Conservation (phyloP, 1,140 invertebrate genomes). For the Drosophila malerkotliana region DNA sequence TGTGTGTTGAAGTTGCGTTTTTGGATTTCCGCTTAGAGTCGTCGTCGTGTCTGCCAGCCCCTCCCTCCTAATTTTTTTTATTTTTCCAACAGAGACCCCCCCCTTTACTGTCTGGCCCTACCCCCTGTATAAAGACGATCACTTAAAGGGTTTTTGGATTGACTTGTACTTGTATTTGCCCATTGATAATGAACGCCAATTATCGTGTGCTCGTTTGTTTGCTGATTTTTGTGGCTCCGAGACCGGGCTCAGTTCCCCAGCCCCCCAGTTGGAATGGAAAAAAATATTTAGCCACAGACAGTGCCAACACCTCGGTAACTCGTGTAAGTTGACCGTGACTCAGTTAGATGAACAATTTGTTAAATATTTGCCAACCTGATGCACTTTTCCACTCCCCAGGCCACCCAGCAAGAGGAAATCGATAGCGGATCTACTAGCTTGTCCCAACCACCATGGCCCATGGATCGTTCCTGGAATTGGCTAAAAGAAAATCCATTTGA, state of each 20-base stretch:
- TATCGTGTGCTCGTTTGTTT: slow-evolving; percentile 70
- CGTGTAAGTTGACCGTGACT: slow-evolving; percentile 63
- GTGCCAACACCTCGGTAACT: slow-evolving; percentile 14
- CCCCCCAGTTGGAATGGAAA: neutral
- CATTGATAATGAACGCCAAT: slow-evolving; percentile 78
- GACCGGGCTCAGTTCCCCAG: neutral
- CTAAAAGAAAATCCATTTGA: slow-evolving; percentile 5
- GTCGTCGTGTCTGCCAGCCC: neutral
- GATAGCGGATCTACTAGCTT: slow-evolving; percentile 7
- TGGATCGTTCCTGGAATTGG: slow-evolving; percentile 14
- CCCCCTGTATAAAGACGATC: slow-evolving; percentile 32
- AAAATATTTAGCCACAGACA: neutral
- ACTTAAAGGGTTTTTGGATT: slow-evolving; percentile 66
- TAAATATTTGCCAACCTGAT: slow-evolving; percentile 62
- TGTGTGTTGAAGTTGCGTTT: neutral
- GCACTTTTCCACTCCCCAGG: slow-evolving; percentile 35
- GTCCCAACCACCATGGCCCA: too few relatives aligned
- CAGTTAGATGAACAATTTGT: slow-evolving; percentile 63
- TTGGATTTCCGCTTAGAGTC: slow-evolving; percentile 14
- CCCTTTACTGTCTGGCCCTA: neutral
- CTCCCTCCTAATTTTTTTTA: neutral
- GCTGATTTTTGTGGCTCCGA: slow-evolving; percentile 5
- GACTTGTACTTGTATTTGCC: slow-evolving; percentile 72
- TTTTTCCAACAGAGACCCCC: neutral
- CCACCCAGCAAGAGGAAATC: neutral